Evolutionary conservation across 2,113 vertebrate species (phyloP), one percentile per base, ranked within the genome.

Genomic region (Neogale vison): DNA sequence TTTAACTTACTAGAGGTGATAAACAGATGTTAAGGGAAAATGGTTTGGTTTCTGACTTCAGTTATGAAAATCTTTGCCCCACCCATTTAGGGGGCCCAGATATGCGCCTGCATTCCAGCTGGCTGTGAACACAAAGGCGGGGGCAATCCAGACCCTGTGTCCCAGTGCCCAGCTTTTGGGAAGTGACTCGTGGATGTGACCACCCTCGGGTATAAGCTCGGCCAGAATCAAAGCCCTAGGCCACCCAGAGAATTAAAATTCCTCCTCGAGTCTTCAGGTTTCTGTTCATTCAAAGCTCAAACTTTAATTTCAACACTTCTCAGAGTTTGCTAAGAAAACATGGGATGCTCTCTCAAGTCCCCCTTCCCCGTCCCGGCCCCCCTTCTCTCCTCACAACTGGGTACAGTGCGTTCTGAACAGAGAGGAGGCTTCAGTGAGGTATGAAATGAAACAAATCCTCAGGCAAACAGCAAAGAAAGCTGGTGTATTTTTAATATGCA

Each of bases 391-490:
- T 89, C 95, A 93, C 92, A 85, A 76, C 97, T 81, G 89, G 65
- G 95, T 82, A 95, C 96, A 92, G 84, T 0, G 3, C 77, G 94
- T 97, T 96, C 97, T 31, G 92, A 97, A 84, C 97, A 93, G 92
- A 95, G 95, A 96, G 50, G 81, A 97, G 91, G 85, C 96, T 96
- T 96, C 96, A 97, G 94, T 67, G 96, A 95, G 96, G 96, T 98
- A 98, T 97, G 98, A 98, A 97, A 96, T 97, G 95, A 97, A 97
- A 94, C 92, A 95, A 98, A 97, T 97, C 97, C 80, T 0, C 95
- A 92, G 94, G 94, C 97, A 97, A 87, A 97, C 97, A 90, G 97
- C 93, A 96, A 31, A 95, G 67, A 90, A 97, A 96, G 74, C 94
- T 76, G 72, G 83, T 63, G 59, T 95, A 79, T 97, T 97, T 98